Evolutionary conservation across 2,113 vertebrate genomes (phyloP).

Genomic region (Oreotrochilus melanogaster): DNA sequence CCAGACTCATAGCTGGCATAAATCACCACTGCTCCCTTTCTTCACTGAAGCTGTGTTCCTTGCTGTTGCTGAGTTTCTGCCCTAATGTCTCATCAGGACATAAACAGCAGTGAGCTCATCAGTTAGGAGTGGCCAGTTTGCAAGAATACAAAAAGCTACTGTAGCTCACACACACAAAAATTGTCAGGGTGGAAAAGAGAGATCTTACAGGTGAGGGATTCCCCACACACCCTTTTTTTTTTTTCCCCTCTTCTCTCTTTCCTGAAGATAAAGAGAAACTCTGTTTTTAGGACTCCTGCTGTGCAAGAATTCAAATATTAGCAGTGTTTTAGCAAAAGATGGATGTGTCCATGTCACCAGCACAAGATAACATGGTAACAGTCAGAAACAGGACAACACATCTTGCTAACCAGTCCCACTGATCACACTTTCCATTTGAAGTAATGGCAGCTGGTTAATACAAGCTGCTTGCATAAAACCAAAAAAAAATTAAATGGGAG

Average conservation of each 20-base stretch:
- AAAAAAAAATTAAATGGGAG: not conserved
- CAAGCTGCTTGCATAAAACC: not conserved
- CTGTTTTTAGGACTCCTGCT: not conserved
- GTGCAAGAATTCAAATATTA: not conserved
- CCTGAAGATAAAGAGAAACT: not conserved
- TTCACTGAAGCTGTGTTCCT: not conserved
- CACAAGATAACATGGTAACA: not conserved
- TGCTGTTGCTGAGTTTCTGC: not conserved
- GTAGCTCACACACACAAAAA: not conserved
- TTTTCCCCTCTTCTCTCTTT: not conserved
- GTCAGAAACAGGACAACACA: not conserved
- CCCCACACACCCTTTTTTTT: fast-evolving
- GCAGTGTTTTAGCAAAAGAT: not conserved
- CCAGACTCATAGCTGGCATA: not conserved
- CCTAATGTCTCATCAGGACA: not conserved
- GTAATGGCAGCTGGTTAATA: not conserved
- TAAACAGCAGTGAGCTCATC: constrained; percentile 43
- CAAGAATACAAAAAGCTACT: constrained; percentile 26
- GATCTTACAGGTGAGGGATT: not conserved
- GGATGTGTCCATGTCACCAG: not conserved
- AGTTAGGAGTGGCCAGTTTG: not conserved
- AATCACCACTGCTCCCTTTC: not conserved
- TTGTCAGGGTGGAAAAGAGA: not conserved
- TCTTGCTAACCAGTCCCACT: not conserved
- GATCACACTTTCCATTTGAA: constrained; percentile 1